A percentile compares a stretch with the other conserved stretches of the same genome.
Evolutionary conservation across 37 sponge, comb jelly and placozoan species (phyloP).

Genomic region (Haliclona indistincta): DNA sequence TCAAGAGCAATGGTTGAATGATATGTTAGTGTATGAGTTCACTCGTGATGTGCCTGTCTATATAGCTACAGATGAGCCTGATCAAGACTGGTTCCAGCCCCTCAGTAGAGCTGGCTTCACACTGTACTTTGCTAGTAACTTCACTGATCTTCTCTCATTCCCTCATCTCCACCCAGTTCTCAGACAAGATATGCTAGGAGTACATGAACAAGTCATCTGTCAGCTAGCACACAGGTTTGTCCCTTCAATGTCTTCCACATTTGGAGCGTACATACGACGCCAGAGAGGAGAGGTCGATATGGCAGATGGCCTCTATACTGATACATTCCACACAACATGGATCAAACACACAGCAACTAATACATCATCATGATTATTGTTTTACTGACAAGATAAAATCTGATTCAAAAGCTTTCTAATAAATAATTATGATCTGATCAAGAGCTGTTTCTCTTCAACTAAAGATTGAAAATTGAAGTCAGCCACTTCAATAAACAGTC

Average conservation of each 20-base stretch:
- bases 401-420: neutral
- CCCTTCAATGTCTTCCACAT: conserved; percentile 66
- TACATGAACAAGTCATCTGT: conserved; percentile 79
- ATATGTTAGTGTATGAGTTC: conserved; percentile 35
- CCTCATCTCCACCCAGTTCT: conserved; percentile 1
- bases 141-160: conserved; percentile 42
- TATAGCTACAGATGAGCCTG: conserved; percentile 72
- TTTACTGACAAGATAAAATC: neutral
- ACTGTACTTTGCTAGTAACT: conserved; percentile 45
- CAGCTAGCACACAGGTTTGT: conserved; percentile 61
- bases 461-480: too few relatives aligned
- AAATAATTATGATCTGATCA: neutral
- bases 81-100: conserved; percentile 52
- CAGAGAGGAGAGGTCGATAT: conserved; percentile 46
- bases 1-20: conserved; percentile 58
- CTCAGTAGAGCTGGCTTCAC: conserved; percentile 56
- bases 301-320: conserved; percentile 49
- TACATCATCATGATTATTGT: too few relatives aligned
- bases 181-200: conserved; percentile 60
- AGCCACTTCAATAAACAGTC: too few relatives aligned
- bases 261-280: conserved; percentile 46
- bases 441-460: neutral
- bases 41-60: conserved; percentile 55
- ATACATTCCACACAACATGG: conserved; percentile 57
- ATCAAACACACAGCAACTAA: conserved; percentile 42